Evolutionary conservation across 2,888 invertebrate genomes (phyloP).

Genomic region (Poecilus cupreus): DNA sequence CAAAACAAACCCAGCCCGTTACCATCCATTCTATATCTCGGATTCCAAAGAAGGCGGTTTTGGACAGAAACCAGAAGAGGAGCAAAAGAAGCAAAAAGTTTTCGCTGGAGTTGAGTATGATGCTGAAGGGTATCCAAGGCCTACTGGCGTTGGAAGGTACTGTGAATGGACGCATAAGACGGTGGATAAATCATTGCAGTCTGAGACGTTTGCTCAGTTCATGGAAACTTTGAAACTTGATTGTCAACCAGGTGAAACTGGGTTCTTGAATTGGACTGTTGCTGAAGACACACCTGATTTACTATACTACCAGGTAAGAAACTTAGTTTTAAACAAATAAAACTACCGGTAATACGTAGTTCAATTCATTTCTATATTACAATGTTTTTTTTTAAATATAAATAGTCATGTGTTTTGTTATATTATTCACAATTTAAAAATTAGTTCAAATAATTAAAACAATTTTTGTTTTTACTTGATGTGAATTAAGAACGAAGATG

Average conservation of each 20-base stretch:
- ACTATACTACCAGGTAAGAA: slow-evolving; percentile 90
- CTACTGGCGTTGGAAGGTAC: slow-evolving; percentile 88
- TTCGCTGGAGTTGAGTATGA: slow-evolving; percentile 89
- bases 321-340: neutral
- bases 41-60: slow-evolving; percentile 90
- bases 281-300: slow-evolving; percentile 87
- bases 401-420: too few species aligned
- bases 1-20: slow-evolving; percentile 86
- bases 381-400: too few species aligned
- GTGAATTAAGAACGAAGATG: too few species aligned
- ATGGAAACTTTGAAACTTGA: slow-evolving; percentile 84
- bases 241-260: slow-evolving; percentile 86
- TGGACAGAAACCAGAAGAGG: slow-evolving; percentile 83
- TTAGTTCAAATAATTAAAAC: too few species aligned
- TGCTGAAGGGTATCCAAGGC: slow-evolving; percentile 84
- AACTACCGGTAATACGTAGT: neutral
- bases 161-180: slow-evolving; percentile 92
- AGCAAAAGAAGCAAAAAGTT: slow-evolving; percentile 82
- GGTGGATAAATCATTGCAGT: slow-evolving; percentile 82
- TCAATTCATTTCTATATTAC: too few species aligned
- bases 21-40: slow-evolving; percentile 94
- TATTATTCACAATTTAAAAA: too few species aligned
- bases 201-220: slow-evolving; percentile 86
- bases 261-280: slow-evolving; percentile 89
- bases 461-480: too few species aligned